Base-by-base conservation (phyloP, 2,113 vertebrate species). In the Menura novaehollandiae region DNA sequence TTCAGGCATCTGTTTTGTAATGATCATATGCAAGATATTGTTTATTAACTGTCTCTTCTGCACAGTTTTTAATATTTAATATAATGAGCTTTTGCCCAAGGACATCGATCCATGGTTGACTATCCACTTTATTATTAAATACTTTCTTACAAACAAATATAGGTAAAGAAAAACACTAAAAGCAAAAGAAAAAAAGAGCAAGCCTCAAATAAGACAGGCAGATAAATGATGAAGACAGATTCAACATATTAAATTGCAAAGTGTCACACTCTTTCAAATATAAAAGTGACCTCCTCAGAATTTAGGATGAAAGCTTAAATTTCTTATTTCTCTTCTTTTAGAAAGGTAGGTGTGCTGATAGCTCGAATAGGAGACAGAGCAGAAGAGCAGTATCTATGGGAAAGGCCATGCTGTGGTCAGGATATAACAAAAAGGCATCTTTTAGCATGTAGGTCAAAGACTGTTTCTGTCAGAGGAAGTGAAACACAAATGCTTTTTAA, bases 51-150 rank as follows among this genome's bases (percentile, higher is more conserved):
- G 53, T 79, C 67, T 76, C 9, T 93, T 89, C 66, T 80, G 15
- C 44, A 81, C 27, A 73, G 62, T 74, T 94, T 85, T 35, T 80
- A 88, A 93, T 92, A 91, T 96, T 79, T 69, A 82, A 69, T 93
- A 83, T 49, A 89, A 91, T 80, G 75, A 93, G 21, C 9, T 75
- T 78, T 81, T 88, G 32, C 32, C 43, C 85, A 49, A 44, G 66
- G 81, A 84, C 71, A 93, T 68, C 91, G 78, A 96, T 93, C 88
- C 44, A 80, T 88, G 60, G 72, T 64, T 94, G 75, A 86, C 59
- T 94, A 55, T 13, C 5, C 14, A 58, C 23, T 94, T 92, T 58
- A 85, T 35, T 62, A 30, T 18, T 83, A 88, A 96, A 85, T 51
- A 52, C 39, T 92, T 81, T 69, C 55, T 85, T 83, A 46, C 20